Percentiles rank a stretch among this genome's conserved stretches.
phyloP scores from a whole-genome alignment of 1,140 invertebrate species.

The Drosophila ironensis region DNA sequence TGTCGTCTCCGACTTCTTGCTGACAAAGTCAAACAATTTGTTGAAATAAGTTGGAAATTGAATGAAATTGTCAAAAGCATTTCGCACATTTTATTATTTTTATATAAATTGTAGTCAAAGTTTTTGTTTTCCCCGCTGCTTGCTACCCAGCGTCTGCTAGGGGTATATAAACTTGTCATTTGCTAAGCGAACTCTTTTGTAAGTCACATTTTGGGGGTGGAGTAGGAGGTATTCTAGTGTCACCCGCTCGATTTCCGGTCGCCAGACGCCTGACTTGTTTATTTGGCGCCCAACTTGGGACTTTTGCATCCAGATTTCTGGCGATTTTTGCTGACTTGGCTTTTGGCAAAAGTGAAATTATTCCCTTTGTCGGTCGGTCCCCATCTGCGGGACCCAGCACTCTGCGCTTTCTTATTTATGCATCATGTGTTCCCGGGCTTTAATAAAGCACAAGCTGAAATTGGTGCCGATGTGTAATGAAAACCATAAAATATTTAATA shows the following conservation, averaged over 20 bases:
- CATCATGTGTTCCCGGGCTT: conserved; percentile 58
- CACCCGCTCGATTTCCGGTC: background rate
- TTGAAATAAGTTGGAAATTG: conserved; percentile 79
- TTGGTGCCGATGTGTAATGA: conserved; percentile 71
- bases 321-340: conserved; percentile 50
- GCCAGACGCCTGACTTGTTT: conserved; percentile 17
- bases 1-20: conserved; percentile 32
- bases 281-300: conserved; percentile 32
- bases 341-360: conserved; percentile 43
- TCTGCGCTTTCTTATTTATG: conserved; percentile 48
- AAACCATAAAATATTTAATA: conserved; percentile 79
- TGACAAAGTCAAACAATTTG: conserved; percentile 78
- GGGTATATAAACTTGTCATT: conserved; percentile 7
- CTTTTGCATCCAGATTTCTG: conserved; percentile 45
- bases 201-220: too few relatives aligned
- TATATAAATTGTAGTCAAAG: conserved; percentile 36
- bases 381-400: background rate
- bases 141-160: conserved; percentile 16
- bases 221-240: too few relatives aligned
- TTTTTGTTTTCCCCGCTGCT: too few relatives aligned
- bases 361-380: background rate
- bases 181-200: too few relatives aligned
- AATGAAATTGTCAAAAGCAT: conserved; percentile 81
- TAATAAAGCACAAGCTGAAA: conserved; percentile 54
- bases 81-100: conserved; percentile 72